A percentile compares a stretch with the other conserved stretches of the same genome.
These are phyloP conservation scores for Gobio occitaniae DNA, from an alignment of 2,797 vertebrate species.

Conservation along the genomic window DNA sequence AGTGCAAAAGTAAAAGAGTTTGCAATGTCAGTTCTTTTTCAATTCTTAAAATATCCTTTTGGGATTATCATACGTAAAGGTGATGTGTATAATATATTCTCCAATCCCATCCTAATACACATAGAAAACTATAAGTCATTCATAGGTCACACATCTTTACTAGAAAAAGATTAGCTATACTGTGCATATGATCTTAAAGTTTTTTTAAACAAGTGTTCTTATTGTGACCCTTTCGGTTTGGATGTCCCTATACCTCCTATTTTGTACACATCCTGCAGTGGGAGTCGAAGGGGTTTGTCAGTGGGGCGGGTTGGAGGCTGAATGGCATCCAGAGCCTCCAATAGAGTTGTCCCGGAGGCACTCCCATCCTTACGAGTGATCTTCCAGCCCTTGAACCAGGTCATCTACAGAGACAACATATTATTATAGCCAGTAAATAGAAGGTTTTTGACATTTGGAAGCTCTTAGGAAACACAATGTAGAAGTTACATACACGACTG, in stretches of 20 bases:
- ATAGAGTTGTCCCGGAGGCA: constrained; percentile 88
- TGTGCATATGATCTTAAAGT: neutral
- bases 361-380: constrained; percentile 91
- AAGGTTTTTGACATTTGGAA: neutral
- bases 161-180: neutral
- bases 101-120: neutral
- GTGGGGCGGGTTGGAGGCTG: constrained; percentile 92
- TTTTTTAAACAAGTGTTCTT: neutral
- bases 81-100: neutral
- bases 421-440: neutral
- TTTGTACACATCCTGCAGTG: constrained; percentile 98
- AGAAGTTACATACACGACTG: neutral
- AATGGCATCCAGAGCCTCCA: constrained; percentile 94
- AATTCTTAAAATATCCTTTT: neutral
- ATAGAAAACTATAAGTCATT: neutral
- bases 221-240: neutral
- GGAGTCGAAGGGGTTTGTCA: constrained; percentile 92
- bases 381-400: constrained; percentile 98
- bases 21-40: neutral
- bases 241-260: constrained; percentile 83
- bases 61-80: neutral
- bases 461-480: neutral
- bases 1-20: neutral
- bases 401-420: constrained; percentile 81
- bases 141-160: neutral